Evolutionary conservation across 2,113 vertebrate genomes (phyloP).

Genomic region (Rhadina sibilatrix): DNA sequence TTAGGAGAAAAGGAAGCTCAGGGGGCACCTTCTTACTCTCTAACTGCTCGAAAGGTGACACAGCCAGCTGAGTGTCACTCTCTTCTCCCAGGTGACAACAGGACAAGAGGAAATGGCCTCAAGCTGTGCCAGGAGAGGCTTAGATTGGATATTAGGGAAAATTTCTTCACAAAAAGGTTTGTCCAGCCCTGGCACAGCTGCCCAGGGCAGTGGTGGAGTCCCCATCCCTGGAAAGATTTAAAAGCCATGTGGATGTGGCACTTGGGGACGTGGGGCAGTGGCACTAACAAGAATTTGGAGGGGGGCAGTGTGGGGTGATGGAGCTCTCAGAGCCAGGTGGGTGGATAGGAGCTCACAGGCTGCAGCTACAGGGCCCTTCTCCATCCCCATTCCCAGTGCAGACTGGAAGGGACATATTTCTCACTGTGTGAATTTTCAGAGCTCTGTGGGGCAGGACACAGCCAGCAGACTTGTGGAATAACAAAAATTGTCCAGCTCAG

Average conservation of each 20-base stretch:
- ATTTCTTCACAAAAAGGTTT: neutral
- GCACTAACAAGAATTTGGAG: neutral
- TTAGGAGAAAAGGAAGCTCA: neutral
- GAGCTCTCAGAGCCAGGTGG: neutral
- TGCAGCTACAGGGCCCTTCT: neutral
- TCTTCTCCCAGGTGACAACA: neutral
- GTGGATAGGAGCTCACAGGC: neutral
- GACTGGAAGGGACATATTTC: neutral
- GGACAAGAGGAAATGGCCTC: neutral
- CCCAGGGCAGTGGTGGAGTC: neutral
- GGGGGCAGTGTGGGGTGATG: neutral
- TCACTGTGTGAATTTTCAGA: neutral
- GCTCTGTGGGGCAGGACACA: neutral
- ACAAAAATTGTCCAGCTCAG: neutral
- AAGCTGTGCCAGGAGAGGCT: neutral
- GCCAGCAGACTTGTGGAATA: neutral
- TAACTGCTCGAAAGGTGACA: neutral
- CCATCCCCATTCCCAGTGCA: neutral
- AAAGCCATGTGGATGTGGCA: fast-evolving
- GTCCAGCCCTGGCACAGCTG: neutral
- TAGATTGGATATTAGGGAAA: neutral
- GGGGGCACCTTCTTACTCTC: fast-evolving
- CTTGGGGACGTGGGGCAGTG: fast-evolving
- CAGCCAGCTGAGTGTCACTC: neutral
- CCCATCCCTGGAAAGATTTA: neutral